These are phyloP conservation scores for Drosophila suboccidentalis DNA, from an alignment of 2,888 invertebrate species.

Conservation along the genomic window DNA sequence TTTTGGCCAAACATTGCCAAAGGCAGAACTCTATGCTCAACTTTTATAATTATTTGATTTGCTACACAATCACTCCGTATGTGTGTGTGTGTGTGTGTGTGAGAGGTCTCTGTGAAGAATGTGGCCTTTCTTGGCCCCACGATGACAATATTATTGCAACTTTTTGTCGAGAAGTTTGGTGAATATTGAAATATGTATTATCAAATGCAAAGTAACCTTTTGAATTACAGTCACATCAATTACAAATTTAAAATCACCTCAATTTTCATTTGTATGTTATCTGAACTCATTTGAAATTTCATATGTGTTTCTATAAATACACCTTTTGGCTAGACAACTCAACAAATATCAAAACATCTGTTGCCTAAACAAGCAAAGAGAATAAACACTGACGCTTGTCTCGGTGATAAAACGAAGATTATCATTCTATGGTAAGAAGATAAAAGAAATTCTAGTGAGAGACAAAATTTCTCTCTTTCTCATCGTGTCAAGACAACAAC, in stretches of 20 bases:
- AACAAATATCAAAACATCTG: constrained; percentile 44
- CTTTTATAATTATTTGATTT: constrained; percentile 84
- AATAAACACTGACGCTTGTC: background rate
- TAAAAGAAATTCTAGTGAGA: background rate
- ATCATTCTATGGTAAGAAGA: background rate
- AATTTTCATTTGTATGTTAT: background rate
- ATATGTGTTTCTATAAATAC: background rate
- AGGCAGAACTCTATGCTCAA: constrained; percentile 62
- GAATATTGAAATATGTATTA: constrained; percentile 3
- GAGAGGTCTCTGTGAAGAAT: background rate
- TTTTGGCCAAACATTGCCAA: constrained; percentile 63
- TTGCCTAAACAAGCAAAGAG: constrained; percentile 43
- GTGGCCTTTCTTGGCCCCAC: constrained; percentile 12
- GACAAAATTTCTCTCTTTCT: background rate
- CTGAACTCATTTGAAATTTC: background rate
- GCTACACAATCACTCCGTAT: constrained; percentile 50
- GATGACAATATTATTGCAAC: constrained; percentile 42
- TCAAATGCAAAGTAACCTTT: constrained; percentile 13
- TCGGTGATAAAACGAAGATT: background rate
- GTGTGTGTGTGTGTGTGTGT: constrained; percentile 1
- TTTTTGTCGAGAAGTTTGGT: constrained; percentile 25
- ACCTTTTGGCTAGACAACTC: background rate
- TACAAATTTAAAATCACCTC: background rate
- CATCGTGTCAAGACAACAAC: background rate
- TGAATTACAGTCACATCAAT: constrained; percentile 15